Percentiles rank a stretch among this genome's conserved stretches.
Evolutionary conservation across 2,113 vertebrate genomes (phyloP).

Genomic region (Thalassarche chlororhynchos): DNA sequence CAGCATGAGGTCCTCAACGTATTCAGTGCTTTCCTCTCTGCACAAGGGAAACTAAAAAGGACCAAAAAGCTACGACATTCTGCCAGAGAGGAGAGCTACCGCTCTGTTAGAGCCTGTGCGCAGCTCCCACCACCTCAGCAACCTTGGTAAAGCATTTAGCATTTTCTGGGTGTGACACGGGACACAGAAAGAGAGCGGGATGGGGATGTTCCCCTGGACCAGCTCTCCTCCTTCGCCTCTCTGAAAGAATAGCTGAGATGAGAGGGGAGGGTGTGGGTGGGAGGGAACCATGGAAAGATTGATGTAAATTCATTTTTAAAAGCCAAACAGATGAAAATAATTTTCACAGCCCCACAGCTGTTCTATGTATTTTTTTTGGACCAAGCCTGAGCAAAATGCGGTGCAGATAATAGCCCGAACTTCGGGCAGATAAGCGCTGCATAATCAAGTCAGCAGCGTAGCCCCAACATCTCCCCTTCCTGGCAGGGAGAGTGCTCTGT

Average conservation of each 20-base stretch:
- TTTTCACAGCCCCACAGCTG: slow-evolving; percentile 77
- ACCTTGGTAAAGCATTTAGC: not conserved
- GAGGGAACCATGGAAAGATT: slow-evolving; percentile 76
- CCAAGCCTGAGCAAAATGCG: not conserved
- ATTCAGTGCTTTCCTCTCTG: not conserved
- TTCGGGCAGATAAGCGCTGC: not conserved
- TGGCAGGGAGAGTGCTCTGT: accelerated
- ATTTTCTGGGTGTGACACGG: not conserved
- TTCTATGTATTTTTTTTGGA: slow-evolving; percentile 65
- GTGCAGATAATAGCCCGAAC: slow-evolving; percentile 22
- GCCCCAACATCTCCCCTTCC: not conserved
- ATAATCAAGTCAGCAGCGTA: not conserved
- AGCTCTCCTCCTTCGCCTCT: not conserved
- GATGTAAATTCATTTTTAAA: slow-evolving; percentile 75
- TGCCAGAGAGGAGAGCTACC: not conserved
- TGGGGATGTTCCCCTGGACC: not conserved
- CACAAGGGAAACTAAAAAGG: not conserved
- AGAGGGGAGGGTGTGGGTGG: slow-evolving; percentile 44
- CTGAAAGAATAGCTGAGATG: slow-evolving; percentile 9
- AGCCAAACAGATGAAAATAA: slow-evolving; percentile 81
- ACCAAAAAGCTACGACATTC: not conserved
- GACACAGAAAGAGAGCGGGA: not conserved
- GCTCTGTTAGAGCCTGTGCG: not conserved
- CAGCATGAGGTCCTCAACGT: not conserved
- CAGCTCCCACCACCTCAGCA: not conserved